Percentiles rank a stretch among this genome's conserved stretches.
Evolutionary conservation across 2,888 invertebrate species (phyloP).

Genomic region (Agrochola lota): DNA sequence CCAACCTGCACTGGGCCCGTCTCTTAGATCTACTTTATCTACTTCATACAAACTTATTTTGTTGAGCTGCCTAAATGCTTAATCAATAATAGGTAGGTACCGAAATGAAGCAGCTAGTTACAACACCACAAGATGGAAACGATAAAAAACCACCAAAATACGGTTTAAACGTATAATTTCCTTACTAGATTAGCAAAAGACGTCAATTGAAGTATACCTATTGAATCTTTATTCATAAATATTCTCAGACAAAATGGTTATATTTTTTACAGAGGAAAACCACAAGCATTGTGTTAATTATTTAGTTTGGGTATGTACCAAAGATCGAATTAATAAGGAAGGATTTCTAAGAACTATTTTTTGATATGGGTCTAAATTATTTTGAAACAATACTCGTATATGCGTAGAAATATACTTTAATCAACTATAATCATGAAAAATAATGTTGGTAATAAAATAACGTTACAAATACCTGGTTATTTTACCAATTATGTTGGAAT

Average conservation of each 20-base stretch:
- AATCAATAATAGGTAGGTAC: background rate
- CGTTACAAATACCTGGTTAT: no score
- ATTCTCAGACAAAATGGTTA: background rate
- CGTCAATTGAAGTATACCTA: conserved; percentile 25
- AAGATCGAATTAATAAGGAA: conserved; percentile 25
- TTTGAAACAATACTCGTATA: no score
- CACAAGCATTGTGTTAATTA: conserved; percentile 1
- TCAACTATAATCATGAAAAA: no score
- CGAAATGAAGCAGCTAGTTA: background rate
- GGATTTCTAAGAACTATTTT: background rate
- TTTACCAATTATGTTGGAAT: no score
- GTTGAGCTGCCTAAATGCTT: background rate
- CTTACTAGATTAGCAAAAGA: conserved; percentile 19
- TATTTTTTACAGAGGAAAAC: conserved; percentile 36
- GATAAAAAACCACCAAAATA: background rate
- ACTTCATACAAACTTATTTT: background rate
- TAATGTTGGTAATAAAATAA: no score
- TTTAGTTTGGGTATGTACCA: background rate
- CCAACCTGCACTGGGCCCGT: no score
- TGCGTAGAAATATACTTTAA: no score
- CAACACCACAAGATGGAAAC: background rate
- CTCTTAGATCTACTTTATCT: background rate
- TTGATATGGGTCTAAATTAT: background rate
- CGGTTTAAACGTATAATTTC: conserved; percentile 2
- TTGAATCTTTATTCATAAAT: background rate